Evolutionary conservation across 2,797 vertebrate genomes (phyloP).

Genomic region (Ficedula albicollis): DNA sequence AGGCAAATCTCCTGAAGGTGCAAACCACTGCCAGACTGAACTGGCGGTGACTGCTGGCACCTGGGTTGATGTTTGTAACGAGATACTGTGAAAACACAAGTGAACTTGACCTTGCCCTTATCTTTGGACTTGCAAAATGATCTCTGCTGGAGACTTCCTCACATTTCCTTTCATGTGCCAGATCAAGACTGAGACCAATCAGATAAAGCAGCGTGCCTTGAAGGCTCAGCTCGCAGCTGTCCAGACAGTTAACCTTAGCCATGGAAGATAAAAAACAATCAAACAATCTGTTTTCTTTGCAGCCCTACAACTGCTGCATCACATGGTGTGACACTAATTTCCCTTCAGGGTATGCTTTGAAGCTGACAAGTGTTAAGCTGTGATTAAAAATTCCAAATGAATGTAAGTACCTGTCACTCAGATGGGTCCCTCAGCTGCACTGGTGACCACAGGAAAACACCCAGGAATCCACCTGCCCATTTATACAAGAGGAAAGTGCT

Average conservation of each 20-base stretch:
- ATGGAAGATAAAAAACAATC: neutral
- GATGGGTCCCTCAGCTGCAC: neutral
- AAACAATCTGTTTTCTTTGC: neutral
- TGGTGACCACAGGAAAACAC: neutral
- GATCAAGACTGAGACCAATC: constrained; percentile 47
- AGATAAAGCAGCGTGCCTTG: constrained; percentile 50
- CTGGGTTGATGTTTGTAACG: neutral
- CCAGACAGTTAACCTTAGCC: constrained; percentile 50
- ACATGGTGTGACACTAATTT: neutral
- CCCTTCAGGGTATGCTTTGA: neutral
- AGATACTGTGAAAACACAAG: neutral
- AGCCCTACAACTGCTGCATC: neutral
- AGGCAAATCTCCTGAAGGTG: neutral
- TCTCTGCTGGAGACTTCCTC: constrained; percentile 53
- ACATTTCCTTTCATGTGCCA: constrained; percentile 48
- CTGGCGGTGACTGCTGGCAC: neutral
- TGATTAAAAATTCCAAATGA: neutral
- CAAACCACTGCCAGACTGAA: neutral
- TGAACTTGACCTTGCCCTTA: constrained; percentile 48
- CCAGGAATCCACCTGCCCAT: neutral
- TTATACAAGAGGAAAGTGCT: neutral
- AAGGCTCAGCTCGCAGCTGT: constrained; percentile 28
- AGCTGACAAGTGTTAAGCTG: neutral
- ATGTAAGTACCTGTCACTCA: neutral
- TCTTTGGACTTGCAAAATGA: constrained; percentile 17